Conservation (phyloP, 2,797 vertebrate genomes). For the Chelon labrosus region DNA sequence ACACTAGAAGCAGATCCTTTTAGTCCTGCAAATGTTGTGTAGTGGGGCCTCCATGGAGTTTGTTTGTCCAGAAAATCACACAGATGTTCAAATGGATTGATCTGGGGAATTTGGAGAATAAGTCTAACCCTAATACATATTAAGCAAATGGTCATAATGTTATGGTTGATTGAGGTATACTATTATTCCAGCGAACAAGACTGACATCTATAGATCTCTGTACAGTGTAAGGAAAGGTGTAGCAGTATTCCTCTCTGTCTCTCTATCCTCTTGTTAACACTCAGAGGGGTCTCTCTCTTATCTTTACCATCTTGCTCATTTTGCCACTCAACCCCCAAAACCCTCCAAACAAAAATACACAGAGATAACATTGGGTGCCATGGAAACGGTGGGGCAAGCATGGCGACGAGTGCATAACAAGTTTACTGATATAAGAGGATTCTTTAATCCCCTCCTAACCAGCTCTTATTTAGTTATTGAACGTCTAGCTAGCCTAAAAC, state of each 20-base stretch:
- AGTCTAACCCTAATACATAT: too few species aligned
- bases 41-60: too few species aligned
- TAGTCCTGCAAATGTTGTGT: too few species aligned
- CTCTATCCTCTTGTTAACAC: background rate
- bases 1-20: too few species aligned
- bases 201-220: background rate
- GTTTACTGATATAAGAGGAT: slow-evolving; percentile 84
- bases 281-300: too few species aligned
- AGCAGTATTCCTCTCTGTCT: slow-evolving; percentile 10
- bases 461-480: slow-evolving; percentile 67
- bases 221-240: background rate
- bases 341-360: slow-evolving; percentile 71
- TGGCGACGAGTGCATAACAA: slow-evolving; percentile 65
- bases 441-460: slow-evolving; percentile 75
- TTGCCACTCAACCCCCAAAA: slow-evolving; percentile 64
- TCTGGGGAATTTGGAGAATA: too few species aligned
- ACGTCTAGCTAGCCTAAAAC: slow-evolving; percentile 22
- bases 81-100: too few species aligned
- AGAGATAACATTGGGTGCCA: slow-evolving; percentile 67
- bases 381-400: slow-evolving; percentile 77
- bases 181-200: too few species aligned
- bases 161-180: too few species aligned
- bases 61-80: too few species aligned
- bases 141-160: too few species aligned
- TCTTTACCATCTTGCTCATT: slow-evolving; percentile 13